These are phyloP conservation scores for Tadarida brasiliensis DNA, from an alignment of 2,797 vertebrate genomes.

Conservation along the genomic window DNA sequence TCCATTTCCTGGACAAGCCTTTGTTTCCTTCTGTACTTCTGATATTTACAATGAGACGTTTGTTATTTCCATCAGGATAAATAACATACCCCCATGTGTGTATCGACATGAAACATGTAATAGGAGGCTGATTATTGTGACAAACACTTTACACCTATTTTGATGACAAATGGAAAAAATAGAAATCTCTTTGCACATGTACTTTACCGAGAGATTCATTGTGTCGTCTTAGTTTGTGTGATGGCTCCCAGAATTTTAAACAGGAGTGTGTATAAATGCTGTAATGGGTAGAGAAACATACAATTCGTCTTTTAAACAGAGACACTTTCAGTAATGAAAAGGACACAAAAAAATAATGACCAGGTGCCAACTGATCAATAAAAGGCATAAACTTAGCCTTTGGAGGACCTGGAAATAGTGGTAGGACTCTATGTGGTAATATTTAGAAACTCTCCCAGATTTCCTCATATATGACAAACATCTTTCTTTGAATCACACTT, in stretches of 20 bases:
- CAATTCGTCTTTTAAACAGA: not conserved
- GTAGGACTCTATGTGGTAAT: not conserved
- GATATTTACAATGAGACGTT: not conserved
- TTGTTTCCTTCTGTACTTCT: conserved; percentile 25
- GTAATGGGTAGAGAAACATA: not conserved
- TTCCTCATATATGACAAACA: not conserved
- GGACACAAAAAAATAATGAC: not conserved
- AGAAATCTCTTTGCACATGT: not conserved
- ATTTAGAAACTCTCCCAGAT: not conserved
- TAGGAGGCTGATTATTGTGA: not conserved
- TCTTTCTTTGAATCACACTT: not conserved
- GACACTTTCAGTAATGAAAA: not conserved
- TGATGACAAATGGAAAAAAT: not conserved
- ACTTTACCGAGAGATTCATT: not conserved
- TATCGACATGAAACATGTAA: not conserved
- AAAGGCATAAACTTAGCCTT: not conserved
- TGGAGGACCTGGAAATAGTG: not conserved
- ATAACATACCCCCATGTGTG: not conserved
- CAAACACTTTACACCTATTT: not conserved
- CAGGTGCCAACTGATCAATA: not conserved
- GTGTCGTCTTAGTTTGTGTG: not conserved
- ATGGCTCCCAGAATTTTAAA: not conserved
- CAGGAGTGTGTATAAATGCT: not conserved
- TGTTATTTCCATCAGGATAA: not conserved
- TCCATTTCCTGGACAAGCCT: not conserved